phyloP scores from a whole-genome alignment of 2,113 vertebrate species.

The Hiodon tergisus region DNA sequence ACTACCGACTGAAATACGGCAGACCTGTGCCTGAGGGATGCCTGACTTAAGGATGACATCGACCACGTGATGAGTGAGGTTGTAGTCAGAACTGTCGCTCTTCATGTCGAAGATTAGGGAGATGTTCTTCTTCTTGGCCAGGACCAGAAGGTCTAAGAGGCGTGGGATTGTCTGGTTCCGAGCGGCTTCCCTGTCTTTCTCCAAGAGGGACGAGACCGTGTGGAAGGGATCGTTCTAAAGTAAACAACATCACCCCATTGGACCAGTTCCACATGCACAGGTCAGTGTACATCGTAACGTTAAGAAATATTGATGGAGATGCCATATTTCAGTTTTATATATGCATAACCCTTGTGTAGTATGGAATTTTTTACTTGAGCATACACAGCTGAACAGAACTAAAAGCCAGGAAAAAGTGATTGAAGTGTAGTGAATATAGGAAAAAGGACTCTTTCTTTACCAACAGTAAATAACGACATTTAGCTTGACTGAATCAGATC shows the following conservation, averaged over 20 bases:
- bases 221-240: constrained; percentile 72
- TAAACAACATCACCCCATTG: background rate
- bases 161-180: constrained; percentile 63
- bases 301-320: too few relatives aligned
- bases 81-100: constrained; percentile 49
- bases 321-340: too few relatives aligned
- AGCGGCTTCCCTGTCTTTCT: constrained; percentile 44
- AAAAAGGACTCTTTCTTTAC: background rate
- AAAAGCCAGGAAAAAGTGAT: background rate
- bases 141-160: constrained; percentile 57
- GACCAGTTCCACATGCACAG: background rate
- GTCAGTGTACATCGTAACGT: background rate
- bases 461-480: too few relatives aligned
- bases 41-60: constrained; percentile 51
- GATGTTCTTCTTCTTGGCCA: constrained; percentile 61
- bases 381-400: constrained; percentile 4
- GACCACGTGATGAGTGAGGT: constrained; percentile 59
- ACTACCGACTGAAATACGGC: constrained; percentile 4
- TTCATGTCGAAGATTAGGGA: constrained; percentile 83
- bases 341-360: too few relatives aligned
- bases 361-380: too few relatives aligned
- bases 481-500: too few relatives aligned
- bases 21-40: constrained; percentile 64
- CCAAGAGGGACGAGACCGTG: constrained; percentile 59
- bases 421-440: background rate